Percentiles rank a stretch among this genome's conserved stretches.
phyloP scores from a whole-genome alignment of 2,113 vertebrate genomes.

The Podilymbus podiceps region DNA sequence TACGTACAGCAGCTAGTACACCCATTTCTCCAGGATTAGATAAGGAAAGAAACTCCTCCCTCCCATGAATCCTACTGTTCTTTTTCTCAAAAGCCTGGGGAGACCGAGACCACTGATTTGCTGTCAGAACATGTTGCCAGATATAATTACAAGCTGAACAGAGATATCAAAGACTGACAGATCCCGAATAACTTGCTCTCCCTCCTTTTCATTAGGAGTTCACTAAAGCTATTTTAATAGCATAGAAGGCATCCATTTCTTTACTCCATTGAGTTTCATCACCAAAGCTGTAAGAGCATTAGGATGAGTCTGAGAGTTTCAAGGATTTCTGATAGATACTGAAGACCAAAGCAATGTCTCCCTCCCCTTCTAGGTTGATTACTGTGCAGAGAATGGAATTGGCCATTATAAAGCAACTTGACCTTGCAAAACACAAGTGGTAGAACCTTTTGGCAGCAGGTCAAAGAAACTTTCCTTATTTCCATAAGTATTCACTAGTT shows the following conservation, averaged over 20 bases:
- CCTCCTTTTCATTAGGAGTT: neutral
- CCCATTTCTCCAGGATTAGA: neutral
- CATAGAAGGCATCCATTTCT: neutral
- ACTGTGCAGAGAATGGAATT: neutral
- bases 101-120: neutral
- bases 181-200: slow-evolving; percentile 29
- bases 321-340: neutral
- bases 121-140: slow-evolving; percentile 35
- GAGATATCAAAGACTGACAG: slow-evolving; percentile 32
- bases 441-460: slow-evolving; percentile 26
- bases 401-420: neutral
- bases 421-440: slow-evolving; percentile 31
- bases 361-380: neutral
- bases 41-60: neutral
- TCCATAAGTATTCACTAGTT: slow-evolving; percentile 53
- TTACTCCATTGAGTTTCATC: neutral
- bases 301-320: neutral
- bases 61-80: neutral
- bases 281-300: neutral
- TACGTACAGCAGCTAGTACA: neutral
- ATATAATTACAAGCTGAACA: slow-evolving; percentile 34
- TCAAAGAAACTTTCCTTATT: slow-evolving; percentile 67
- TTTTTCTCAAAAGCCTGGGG: neutral
- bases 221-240: neutral
- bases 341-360: neutral